Evolutionary conservation across 2,113 vertebrate genomes (phyloP).

Genomic region (Crotalus tigris): DNA sequence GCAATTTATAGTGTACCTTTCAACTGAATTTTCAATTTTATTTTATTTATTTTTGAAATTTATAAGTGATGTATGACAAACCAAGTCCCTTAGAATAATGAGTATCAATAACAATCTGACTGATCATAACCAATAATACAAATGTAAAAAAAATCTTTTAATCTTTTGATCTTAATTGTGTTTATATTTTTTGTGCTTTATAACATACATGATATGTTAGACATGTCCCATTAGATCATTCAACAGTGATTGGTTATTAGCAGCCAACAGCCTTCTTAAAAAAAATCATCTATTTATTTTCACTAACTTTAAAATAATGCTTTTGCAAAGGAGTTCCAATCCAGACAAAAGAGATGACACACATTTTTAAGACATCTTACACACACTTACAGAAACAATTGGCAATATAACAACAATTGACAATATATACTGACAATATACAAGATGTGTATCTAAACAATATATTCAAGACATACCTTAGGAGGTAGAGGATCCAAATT

Average conservation of each 20-base stretch:
- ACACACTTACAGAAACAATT: background rate
- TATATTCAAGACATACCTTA: conserved; percentile 51
- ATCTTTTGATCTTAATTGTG: background rate
- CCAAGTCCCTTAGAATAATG: background rate
- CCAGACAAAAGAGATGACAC: background rate
- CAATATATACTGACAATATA: background rate
- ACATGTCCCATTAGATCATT: background rate
- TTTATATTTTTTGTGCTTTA: background rate
- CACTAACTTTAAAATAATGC: conserved; percentile 1
- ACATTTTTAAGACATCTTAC: background rate
- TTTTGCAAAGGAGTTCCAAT: background rate
- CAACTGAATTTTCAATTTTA: background rate
- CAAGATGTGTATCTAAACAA: background rate
- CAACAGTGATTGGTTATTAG: background rate
- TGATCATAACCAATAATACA: background rate
- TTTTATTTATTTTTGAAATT: background rate
- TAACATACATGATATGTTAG: background rate
- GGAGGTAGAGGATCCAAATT: conserved; percentile 36
- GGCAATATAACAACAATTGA: background rate
- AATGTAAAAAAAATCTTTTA: background rate
- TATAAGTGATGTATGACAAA: background rate
- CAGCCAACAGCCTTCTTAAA: background rate
- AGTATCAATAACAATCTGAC: background rate
- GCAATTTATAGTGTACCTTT: background rate
- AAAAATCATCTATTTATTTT: background rate